Base-by-base conservation (phyloP, 2,113 vertebrate species). In the Symphodus melops region DNA sequence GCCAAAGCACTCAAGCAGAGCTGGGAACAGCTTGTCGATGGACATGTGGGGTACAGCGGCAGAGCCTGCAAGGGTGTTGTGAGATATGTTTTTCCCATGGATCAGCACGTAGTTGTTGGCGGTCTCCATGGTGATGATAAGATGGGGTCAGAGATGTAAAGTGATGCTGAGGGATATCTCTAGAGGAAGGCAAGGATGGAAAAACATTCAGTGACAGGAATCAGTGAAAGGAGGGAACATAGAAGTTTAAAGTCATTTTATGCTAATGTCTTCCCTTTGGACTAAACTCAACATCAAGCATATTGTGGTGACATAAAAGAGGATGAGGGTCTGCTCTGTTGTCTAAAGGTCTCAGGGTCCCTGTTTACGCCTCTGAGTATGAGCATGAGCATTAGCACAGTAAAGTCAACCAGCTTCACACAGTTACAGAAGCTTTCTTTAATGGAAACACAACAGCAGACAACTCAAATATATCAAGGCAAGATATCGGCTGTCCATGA, bases 1-100 rank as follows among this genome's bases (percentile, higher is more conserved):
- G 54, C 97, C 97, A 68, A 99, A 99, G 79, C 98, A 99, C 83
- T 98, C 96, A 54, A 99, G 89, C 5, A 99, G 94, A 52, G 97
- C 98, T 46, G 98, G 98, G 57, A 99, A 98, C 65, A 99, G 96
- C 76, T 95, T 96, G 84, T 95, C 96, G 76, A 99, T 96, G 79
- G 97, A 97, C 97, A 99, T 98, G 75, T 90, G 91, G 6, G 95
- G 94, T 51, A 93, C 81, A 10, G 79, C 78, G 0, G 88, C 63
- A 0, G 89, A 2, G 0, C 93, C 85, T 0, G 56, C 93, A 60
- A 88, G 65, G 81, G 94, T 94, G 60, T 68, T 96, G 13, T 91
- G 90, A 82, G 91, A 94, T 57, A 93, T 81, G 86, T 95, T 95
- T 79, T 87, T 93, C 68, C 92, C 93, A n/a, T 93, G 92, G 70